A percentile compares a stretch with the other conserved stretches of the same genome.
Evolutionary conservation across 2,113 vertebrate species (phyloP).

Genomic region (Theropithecus gelada): DNA sequence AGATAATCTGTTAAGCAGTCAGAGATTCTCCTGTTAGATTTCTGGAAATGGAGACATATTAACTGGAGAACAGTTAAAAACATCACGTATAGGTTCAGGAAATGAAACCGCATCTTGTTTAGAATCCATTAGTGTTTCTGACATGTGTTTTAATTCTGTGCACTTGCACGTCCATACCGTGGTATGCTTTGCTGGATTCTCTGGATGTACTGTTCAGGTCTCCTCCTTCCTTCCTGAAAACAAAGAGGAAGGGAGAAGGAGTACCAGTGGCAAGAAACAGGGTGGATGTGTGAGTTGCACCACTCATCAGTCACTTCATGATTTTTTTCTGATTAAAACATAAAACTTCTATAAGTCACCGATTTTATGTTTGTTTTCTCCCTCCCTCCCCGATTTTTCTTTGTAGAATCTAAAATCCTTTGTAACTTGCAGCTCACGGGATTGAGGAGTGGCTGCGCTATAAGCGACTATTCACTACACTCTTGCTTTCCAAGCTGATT

Average conservation of each 20-base stretch:
- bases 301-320: slow-evolving; percentile 26
- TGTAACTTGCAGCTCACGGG: not conserved
- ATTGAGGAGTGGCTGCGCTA: not conserved
- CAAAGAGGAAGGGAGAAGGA: slow-evolving; percentile 43
- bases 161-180: slow-evolving; percentile 24
- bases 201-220: not conserved
- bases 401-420: slow-evolving; percentile 23
- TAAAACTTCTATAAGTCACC: slow-evolving; percentile 50
- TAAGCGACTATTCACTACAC: not conserved
- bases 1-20: not conserved
- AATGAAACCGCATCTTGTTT: slow-evolving; percentile 49
- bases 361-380: not conserved
- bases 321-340: slow-evolving; percentile 51
- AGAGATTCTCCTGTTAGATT: slow-evolving; percentile 26
- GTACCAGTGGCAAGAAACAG: not conserved
- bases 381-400: not conserved
- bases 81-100: slow-evolving; percentile 27
- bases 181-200: not conserved
- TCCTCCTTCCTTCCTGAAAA: slow-evolving; percentile 8
- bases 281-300: not conserved
- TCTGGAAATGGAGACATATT: slow-evolving; percentile 45
- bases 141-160: slow-evolving; percentile 63
- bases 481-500: slow-evolving; percentile 22
- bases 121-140: slow-evolving; percentile 45
- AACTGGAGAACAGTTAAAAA: slow-evolving; percentile 34